Percentiles rank a stretch among this genome's conserved stretches.
Conservation (phyloP, 1,140 invertebrate genomes). For the Apocrypta bakeri region DNA sequence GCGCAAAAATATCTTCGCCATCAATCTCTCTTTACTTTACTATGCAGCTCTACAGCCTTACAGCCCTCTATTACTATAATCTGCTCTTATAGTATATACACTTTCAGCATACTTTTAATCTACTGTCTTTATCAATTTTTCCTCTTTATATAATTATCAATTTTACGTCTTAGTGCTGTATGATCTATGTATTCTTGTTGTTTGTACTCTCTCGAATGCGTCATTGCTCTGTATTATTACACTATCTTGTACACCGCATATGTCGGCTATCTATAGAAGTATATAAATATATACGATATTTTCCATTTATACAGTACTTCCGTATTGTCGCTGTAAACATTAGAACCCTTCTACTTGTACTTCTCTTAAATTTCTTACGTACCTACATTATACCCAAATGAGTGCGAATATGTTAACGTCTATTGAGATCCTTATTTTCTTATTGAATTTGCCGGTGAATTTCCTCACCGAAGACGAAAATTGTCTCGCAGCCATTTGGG, state of each 20-base stretch:
- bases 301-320: background rate
- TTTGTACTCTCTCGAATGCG: background rate
- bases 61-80: background rate
- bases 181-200: too few species aligned
- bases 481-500: conserved; percentile 16
- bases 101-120: too few species aligned
- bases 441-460: background rate
- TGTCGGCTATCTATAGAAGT: background rate
- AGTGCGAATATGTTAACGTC: background rate
- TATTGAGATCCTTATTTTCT: background rate
- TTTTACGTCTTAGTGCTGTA: too few species aligned
- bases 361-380: background rate
- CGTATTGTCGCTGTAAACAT: background rate
- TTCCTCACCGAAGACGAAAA: conserved; percentile 13
- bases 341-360: background rate
- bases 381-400: background rate
- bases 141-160: too few species aligned
- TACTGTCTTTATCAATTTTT: too few species aligned
- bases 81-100: background rate
- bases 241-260: background rate
- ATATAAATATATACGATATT: background rate
- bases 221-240: background rate
- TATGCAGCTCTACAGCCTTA: background rate
- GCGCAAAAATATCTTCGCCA: conserved; percentile 18
- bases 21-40: background rate